These are phyloP conservation scores for Heliconius charithonia DNA, from an alignment of 2,888 invertebrate species.

Conservation along the genomic window DNA sequence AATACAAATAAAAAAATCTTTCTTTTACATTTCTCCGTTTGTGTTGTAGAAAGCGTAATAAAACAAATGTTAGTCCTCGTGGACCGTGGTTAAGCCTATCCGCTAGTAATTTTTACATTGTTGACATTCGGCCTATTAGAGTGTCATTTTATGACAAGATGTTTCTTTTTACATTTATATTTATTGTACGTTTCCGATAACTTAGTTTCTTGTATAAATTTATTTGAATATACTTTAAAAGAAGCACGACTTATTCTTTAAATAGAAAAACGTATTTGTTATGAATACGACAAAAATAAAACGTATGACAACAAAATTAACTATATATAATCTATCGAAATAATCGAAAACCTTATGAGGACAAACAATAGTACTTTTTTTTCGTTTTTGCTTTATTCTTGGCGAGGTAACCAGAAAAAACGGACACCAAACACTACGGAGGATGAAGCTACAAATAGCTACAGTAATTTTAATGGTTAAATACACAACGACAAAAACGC, in stretches of 20 bases:
- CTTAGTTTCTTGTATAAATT: neutral
- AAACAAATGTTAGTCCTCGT: constrained; percentile 37
- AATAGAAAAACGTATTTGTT: no score
- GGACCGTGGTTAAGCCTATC: constrained; percentile 14
- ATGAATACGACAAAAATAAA: no score
- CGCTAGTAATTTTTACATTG: constrained; percentile 13
- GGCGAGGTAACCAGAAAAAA: neutral
- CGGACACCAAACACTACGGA: neutral
- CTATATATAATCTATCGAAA: no score
- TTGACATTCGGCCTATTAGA: constrained; percentile 33
- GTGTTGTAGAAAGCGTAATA: constrained; percentile 42
- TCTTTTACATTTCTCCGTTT: constrained; percentile 58
- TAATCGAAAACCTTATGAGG: no score
- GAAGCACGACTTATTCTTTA: neutral
- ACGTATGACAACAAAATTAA: no score
- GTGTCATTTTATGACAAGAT: constrained; percentile 36
- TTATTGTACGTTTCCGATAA: neutral
- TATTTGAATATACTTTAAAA: neutral
- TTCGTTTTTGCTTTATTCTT: neutral
- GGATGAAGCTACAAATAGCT: neutral
- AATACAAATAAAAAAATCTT: constrained; percentile 50
- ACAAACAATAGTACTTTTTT: neutral
- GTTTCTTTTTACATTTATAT: neutral
- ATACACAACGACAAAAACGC: neutral
- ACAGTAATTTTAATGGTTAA: neutral